These are phyloP conservation scores for Sebastes reedi DNA, from an alignment of 2,797 vertebrate genomes.

Conservation along the genomic window DNA sequence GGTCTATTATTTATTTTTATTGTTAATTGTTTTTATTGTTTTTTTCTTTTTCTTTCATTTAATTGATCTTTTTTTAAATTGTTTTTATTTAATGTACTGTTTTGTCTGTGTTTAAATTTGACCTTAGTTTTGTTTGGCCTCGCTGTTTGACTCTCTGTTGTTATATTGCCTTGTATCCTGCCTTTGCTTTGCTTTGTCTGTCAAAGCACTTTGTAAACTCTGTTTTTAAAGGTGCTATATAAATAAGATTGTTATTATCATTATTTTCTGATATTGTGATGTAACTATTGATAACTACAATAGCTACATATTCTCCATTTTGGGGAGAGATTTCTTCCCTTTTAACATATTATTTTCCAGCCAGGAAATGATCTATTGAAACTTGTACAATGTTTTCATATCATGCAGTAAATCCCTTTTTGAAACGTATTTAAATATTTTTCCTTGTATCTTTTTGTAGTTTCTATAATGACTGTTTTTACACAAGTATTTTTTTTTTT, in stretches of 20 bases:
- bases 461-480: not conserved
- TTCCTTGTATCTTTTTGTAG: not conserved
- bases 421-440: not conserved
- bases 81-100: no score
- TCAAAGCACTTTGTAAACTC: no score
- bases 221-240: no score
- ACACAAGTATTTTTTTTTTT: not conserved
- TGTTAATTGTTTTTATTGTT: no score
- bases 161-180: no score
- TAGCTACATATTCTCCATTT: not conserved
- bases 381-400: not conserved
- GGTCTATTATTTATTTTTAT: not conserved
- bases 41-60: no score
- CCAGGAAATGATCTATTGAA: not conserved
- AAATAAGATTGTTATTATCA: no score
- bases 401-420: rapidly evolving
- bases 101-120: no score
- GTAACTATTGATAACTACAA: not conserved
- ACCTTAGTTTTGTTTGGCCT: no score
- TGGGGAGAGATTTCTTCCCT: not conserved
- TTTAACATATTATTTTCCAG: not conserved
- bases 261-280: not conserved
- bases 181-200: rapidly evolving
- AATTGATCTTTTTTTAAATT: no score
- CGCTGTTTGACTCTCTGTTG: no score